phyloP scores from a whole-genome alignment of 2,888 invertebrate genomes.

The Eupithecia subumbrata region DNA sequence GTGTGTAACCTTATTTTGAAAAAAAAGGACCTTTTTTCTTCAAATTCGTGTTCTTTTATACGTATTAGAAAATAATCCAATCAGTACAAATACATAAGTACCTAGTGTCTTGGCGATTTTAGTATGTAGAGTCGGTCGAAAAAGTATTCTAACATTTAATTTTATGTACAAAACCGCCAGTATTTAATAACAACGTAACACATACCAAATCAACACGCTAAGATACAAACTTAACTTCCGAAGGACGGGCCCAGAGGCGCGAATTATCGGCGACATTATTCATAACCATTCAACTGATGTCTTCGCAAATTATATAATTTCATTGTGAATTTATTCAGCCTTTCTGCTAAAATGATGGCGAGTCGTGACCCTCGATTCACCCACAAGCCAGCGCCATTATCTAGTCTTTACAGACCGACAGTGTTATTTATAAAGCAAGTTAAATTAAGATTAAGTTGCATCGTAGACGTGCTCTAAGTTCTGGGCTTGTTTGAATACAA shows the following conservation, averaged over 20 bases:
- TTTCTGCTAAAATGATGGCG: constrained; percentile 16
- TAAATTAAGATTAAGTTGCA: constrained; percentile 10
- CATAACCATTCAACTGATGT: constrained; percentile 9
- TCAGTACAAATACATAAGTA: background rate
- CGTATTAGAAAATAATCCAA: background rate
- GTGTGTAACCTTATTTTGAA: too few species aligned
- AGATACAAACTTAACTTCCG: background rate
- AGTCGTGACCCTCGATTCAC: constrained; percentile 13
- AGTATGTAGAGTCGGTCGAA: background rate
- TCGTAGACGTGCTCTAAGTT: background rate
- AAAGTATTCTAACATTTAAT: background rate
- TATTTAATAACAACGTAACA: background rate
- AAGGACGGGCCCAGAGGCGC: background rate
- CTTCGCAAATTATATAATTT: constrained; percentile 15
- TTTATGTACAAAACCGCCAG: background rate
- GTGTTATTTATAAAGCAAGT: constrained; percentile 17
- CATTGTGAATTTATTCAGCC: constrained; percentile 16
- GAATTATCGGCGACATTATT: constrained; percentile 10
- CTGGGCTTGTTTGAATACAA: constrained; percentile 2
- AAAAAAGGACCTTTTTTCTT: too few species aligned
- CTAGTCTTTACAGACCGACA: constrained; percentile 22
- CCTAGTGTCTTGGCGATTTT: background rate
- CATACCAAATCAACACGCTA: constrained; percentile 1
- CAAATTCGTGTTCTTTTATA: background rate
- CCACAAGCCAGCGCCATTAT: constrained; percentile 21